phyloP scores from a whole-genome alignment of 2,888 invertebrate species.

The Drosophila borealis region DNA sequence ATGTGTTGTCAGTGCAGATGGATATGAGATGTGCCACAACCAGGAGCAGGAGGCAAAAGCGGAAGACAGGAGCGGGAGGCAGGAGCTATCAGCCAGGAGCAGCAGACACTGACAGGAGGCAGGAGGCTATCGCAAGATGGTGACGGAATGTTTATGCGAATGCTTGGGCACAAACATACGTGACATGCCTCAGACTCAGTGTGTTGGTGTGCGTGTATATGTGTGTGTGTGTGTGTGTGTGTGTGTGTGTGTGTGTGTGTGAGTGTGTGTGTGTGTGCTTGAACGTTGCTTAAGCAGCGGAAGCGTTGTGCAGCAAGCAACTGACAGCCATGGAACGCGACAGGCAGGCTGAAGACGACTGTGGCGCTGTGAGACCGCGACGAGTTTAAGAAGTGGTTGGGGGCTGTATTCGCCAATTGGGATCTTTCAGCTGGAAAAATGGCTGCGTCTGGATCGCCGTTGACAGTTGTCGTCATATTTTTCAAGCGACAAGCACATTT shows the following conservation, averaged over 20 bases:
- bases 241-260: constrained; percentile 19
- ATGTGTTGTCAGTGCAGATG: constrained; percentile 61
- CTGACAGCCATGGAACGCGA: constrained; percentile 53
- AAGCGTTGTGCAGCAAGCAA: constrained; percentile 58
- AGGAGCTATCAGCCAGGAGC: background rate
- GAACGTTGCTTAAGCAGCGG: constrained; percentile 58
- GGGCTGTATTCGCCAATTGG: constrained; percentile 39
- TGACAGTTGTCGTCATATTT: constrained; percentile 68
- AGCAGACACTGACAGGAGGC: constrained; percentile 9
- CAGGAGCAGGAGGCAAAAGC: background rate
- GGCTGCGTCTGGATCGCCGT: constrained; percentile 54
- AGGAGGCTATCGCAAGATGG: constrained; percentile 39
- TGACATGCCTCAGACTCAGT: constrained; percentile 57
- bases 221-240: constrained; percentile 16
- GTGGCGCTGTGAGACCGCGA: constrained; percentile 22
- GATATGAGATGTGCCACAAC: constrained; percentile 46
- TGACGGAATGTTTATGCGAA: constrained; percentile 76
- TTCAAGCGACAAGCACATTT: constrained; percentile 22
- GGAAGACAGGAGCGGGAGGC: background rate
- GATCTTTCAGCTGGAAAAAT: constrained; percentile 66
- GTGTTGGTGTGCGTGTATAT: constrained; percentile 24
- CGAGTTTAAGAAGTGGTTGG: constrained; percentile 23
- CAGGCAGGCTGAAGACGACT: constrained; percentile 15
- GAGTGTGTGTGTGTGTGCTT: constrained; percentile 19
- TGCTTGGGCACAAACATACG: constrained; percentile 76